Conservation (phyloP, 2,888 invertebrate species). For the Pheosia tremula region DNA sequence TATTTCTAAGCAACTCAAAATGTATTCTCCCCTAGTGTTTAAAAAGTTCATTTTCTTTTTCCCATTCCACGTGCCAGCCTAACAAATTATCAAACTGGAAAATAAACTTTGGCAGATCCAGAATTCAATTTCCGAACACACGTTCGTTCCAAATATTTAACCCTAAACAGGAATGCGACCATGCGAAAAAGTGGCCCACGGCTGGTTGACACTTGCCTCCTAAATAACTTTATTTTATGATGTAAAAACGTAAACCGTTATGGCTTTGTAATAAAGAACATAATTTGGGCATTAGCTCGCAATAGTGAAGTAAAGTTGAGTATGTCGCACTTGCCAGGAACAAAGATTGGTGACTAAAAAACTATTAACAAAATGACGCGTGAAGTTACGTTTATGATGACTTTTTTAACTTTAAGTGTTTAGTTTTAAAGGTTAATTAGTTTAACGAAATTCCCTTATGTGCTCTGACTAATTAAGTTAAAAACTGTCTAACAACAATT, state of each 20-base stretch:
- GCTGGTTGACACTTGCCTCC: slow-evolving; percentile 66
- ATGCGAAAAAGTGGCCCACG: slow-evolving; percentile 74
- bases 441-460: not conserved
- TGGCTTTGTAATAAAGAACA: slow-evolving; percentile 24
- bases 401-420: not conserved
- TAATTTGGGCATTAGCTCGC: slow-evolving; percentile 25
- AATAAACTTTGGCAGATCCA: slow-evolving; percentile 17
- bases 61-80: too few relatives aligned
- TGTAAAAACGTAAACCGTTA: slow-evolving; percentile 33
- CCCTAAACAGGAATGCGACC: slow-evolving; percentile 70
- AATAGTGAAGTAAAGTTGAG: slow-evolving; percentile 32
- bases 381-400: slow-evolving; percentile 42
- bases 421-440: not conserved
- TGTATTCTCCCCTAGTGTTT: not conserved
- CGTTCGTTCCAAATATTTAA: slow-evolving; percentile 43
- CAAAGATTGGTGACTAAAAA: slow-evolving; percentile 52
- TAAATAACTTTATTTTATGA: slow-evolving; percentile 65
- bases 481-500: not conserved
- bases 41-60: not conserved
- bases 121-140: slow-evolving; percentile 38
- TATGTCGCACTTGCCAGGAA: slow-evolving; percentile 56
- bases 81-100: slow-evolving; percentile 8
- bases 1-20: not conserved
- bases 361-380: slow-evolving; percentile 53
- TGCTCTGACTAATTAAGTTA: not conserved